Evolutionary conservation across 2,888 invertebrate genomes (phyloP).

Genomic region (Sinelater perroti): DNA sequence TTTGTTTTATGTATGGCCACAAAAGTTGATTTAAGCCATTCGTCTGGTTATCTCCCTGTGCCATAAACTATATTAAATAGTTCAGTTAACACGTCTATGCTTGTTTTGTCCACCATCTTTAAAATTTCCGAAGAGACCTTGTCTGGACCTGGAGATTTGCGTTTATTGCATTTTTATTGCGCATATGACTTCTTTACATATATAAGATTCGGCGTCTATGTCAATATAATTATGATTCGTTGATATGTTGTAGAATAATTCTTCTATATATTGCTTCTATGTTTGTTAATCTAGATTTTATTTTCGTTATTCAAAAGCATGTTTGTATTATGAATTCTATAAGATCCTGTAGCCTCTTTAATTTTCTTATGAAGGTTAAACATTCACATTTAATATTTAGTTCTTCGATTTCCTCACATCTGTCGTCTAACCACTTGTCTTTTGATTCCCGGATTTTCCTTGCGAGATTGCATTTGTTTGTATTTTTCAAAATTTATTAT

Average conservation of each 20-base stretch:
- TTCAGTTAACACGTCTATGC: constrained; percentile 6
- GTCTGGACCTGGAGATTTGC: not conserved
- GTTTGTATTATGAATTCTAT: constrained; percentile 6
- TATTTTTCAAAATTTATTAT: constrained; percentile 8
- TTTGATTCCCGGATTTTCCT: constrained; percentile 14
- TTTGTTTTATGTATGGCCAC: constrained; percentile 34
- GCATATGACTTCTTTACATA: constrained; percentile 3
- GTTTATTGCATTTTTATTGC: constrained; percentile 6
- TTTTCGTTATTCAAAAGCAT: constrained; percentile 9
- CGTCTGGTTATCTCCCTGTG: constrained; percentile 25
- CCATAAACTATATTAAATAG: constrained; percentile 5
- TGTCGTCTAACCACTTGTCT: constrained; percentile 9
- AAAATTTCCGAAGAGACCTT: constrained; percentile 1
- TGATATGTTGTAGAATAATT: constrained; percentile 10
- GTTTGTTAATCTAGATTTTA: constrained; percentile 8
- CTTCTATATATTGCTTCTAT: constrained; percentile 9
- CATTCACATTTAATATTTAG: constrained; percentile 2
- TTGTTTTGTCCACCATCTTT: constrained; percentile 1
- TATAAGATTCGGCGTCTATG: constrained; percentile 7
- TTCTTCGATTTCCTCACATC: constrained; percentile 9
- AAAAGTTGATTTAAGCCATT: constrained; percentile 28
- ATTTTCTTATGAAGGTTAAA: constrained; percentile 7
- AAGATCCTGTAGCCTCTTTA: constrained; percentile 1
- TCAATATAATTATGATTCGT: constrained; percentile 9
- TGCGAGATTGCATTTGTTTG: constrained; percentile 6